Evolutionary conservation across 2,113 vertebrate species (phyloP).

Genomic region (Panurus biarmicus): DNA sequence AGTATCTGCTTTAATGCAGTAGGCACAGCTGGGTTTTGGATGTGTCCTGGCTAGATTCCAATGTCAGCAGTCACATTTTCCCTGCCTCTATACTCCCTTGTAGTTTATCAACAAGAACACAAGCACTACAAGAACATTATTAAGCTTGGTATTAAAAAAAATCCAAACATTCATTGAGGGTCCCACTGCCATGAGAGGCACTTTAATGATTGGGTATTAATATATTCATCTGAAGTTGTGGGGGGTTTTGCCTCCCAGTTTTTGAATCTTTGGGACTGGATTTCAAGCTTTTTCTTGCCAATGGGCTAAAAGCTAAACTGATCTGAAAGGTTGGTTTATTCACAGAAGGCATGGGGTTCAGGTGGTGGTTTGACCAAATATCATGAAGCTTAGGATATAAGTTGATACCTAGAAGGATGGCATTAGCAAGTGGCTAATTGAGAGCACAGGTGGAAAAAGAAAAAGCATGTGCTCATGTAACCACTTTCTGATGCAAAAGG

Average conservation of each 20-base stretch:
- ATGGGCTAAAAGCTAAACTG: not conserved
- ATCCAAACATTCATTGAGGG: not conserved
- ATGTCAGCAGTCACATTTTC: not conserved
- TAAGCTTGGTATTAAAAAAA: not conserved
- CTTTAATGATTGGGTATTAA: not conserved
- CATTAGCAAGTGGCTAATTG: not conserved
- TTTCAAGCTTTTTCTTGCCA: not conserved
- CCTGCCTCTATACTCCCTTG: not conserved
- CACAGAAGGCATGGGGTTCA: not conserved
- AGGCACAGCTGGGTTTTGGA: constrained; percentile 29
- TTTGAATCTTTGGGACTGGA: not conserved
- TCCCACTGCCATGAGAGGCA: not conserved
- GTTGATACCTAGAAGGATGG: not conserved
- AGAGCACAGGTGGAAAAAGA: not conserved
- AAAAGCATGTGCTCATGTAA: not conserved
- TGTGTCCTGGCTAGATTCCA: constrained; percentile 27
- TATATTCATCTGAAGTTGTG: not conserved
- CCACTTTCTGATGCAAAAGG: not conserved
- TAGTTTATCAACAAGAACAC: not conserved
- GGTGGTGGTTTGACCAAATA: not conserved
- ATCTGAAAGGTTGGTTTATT: not conserved
- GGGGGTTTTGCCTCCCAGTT: not conserved
- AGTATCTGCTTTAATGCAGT: not conserved
- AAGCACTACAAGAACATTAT: not conserved
- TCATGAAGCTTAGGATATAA: not conserved